Evolutionary conservation across 2,888 invertebrate species (phyloP), one percentile per base, ranked within the genome.

Genomic region (Lasioglossum marginatum): DNA sequence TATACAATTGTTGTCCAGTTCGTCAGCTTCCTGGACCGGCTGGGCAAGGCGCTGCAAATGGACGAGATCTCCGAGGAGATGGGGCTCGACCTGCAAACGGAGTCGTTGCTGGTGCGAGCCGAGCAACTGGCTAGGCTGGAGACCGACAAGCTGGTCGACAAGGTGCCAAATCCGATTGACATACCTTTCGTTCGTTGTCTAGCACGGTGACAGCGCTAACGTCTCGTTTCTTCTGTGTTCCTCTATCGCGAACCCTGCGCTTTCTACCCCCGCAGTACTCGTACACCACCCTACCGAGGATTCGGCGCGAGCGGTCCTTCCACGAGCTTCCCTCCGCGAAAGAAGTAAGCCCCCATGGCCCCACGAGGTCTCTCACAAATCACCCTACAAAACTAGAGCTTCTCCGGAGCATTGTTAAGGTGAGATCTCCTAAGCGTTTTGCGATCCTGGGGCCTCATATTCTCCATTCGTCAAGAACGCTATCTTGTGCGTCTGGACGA

Each of bases 1-100:
- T 43, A 12, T 43, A 48, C 8, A 23, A 48, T 48, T 23, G 31
- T 70, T 0, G 76, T 31, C 8, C 34, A 97, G 97, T 97, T 98
- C 92, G 96, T 97, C 94, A 97, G 97, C 92, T 98, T 98, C 95
- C 96, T 99, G 94, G 98, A 98, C 93, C 97, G 98, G 81, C 95
- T 99, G 87, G 97, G 98, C 88, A 96, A 97, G 92, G 97, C 97
- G 63, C 96, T 99, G 94, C 98, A 97, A 95, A 97, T 98, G 97
- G 98, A 98, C 93, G 97, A 98, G 95, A 97, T 98, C 92, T 97
- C 97, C 43, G 96, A 97, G 92, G 98, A 98, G 94, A 96, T 98
- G 87, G 98, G 98, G 14, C 96, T 98, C 83, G 98, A 98, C 94
- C 96, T 98, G 93, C 97, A 97, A 93, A 97, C 98, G 0, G 98